Base-by-base conservation (phyloP, 92 coral and sea anemone species). In the Bergia puertoricense region DNA sequence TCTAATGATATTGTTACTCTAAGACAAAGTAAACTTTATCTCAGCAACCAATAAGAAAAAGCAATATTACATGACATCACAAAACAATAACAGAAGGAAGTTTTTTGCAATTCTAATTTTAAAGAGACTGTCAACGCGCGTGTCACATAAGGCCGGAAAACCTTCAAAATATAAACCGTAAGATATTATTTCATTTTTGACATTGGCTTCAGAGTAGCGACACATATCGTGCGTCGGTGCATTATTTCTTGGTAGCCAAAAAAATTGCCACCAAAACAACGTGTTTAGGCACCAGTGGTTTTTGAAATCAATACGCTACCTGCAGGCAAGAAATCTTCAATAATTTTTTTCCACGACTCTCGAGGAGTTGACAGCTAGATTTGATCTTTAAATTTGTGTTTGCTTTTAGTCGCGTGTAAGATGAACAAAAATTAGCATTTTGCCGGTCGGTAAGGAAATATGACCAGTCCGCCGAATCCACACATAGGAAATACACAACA, bases 71-170 rank as follows among this genome's bases (percentile, higher is more conserved):
- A 45, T 20, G 6, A 43, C 54, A 76, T 78, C 65, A 45, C 11
- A 14, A 69, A 69, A 83, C 76, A 83, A 68, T 30, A 36, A 44
- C 11, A 20, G 20, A 66, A 66, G 62, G 40, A 67, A 43, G 42
- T 42, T 68, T 82, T 83, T 80, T 62, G 76, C 86, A 68, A 83
- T 82, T 42, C 65, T 10, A 83, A 45, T 83, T 68, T 15, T n/a
- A 83, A 67, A 37, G 74, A 22, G 42, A 82, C 23, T 45, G 86
- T 68, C 38, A 44, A 46, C 69, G 86, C 86, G 86, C 65, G 86
- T 68, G 66, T 43, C 78, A 68, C 20, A 20, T 22, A 69, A 59
- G 30, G 13, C 30, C 23, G 4, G n/a, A 73, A 71, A 71, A 71
- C 75, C 73, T 66, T 4, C 30, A 5, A 8, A 22, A 71, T 9